These are phyloP conservation scores for Troglohyphantes excavatus DNA, from an alignment of 2,888 invertebrate species.

Conservation along the genomic window DNA sequence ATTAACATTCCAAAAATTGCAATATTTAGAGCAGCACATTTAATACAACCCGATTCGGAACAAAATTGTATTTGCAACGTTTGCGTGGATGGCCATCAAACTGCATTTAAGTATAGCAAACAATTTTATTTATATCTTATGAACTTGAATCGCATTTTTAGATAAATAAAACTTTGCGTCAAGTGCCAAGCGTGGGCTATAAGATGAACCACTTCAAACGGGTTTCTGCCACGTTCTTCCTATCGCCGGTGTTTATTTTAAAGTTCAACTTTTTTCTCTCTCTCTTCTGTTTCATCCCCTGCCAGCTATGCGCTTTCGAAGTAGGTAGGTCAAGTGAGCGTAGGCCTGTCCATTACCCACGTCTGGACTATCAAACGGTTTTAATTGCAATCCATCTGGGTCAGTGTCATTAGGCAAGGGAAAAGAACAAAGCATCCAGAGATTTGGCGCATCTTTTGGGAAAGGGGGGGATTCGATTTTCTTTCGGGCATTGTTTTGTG, in stretches of 20 bases:
- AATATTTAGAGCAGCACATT: too few species aligned
- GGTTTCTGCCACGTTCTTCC: conserved; percentile 34
- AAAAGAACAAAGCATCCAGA: conserved; percentile 35
- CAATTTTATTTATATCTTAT: too few species aligned
- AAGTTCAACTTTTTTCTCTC: conserved; percentile 5
- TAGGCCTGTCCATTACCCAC: conserved; percentile 41
- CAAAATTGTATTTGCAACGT: too few species aligned
- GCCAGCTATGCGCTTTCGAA: not conserved
- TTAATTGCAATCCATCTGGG: conserved; percentile 62
- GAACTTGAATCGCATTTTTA: too few species aligned
- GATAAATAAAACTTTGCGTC: too few species aligned
- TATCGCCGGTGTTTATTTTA: conserved; percentile 36
- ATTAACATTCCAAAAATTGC: too few species aligned
- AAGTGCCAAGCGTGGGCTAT: not conserved
- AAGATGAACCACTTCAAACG: conserved; percentile 13
- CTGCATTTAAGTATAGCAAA: too few species aligned
- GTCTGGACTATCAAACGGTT: conserved; percentile 33
- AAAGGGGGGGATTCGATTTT: conserved; percentile 40
- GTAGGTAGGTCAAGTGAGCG: conserved; percentile 61
- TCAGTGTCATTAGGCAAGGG: conserved; percentile 59
- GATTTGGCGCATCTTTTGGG: conserved; percentile 52
- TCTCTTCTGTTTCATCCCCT: not conserved
- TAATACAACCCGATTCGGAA: too few species aligned
- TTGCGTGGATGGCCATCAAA: too few species aligned
- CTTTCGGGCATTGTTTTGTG: conserved; percentile 22